These are phyloP conservation scores for Melinaea menophilus DNA, from an alignment of 2,888 invertebrate species.

Conservation along the genomic window DNA sequence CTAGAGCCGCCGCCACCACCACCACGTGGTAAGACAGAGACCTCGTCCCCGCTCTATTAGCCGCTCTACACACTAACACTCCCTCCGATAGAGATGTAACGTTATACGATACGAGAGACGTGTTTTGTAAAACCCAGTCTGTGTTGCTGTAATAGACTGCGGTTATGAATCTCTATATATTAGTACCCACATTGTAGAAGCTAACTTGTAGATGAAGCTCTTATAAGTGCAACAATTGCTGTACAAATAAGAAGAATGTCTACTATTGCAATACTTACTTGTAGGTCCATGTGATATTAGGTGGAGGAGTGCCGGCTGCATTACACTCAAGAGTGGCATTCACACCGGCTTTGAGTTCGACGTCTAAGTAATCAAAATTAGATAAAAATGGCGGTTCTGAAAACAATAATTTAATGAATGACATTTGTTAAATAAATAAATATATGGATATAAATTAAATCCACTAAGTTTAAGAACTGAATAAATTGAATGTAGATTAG, in stretches of 20 bases:
- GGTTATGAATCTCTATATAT: background rate
- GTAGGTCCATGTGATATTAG: constrained; percentile 61
- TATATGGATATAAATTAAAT: too few relatives aligned
- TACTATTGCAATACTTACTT: constrained; percentile 45
- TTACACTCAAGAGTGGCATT: constrained; percentile 66
- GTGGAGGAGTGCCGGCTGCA: constrained; percentile 64
- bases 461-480: too few relatives aligned
- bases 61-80: constrained; percentile 77
- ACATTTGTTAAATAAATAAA: background rate
- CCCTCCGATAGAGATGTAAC: constrained; percentile 60
- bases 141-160: constrained; percentile 46
- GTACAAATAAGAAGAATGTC: too few relatives aligned
- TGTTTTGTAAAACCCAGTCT: constrained; percentile 48
- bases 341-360: constrained; percentile 58
- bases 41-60: constrained; percentile 77
- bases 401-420: constrained; percentile 26
- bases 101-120: constrained; percentile 43
- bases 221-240: too few relatives aligned
- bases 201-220: too few relatives aligned
- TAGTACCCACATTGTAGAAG: too few relatives aligned
- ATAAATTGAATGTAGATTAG: too few relatives aligned
- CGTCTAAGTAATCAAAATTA: constrained; percentile 58
- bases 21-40: constrained; percentile 70
- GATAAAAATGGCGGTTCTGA: constrained; percentile 64
- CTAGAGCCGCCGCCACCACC: constrained; percentile 54